phyloP scores from a whole-genome alignment of 2,797 vertebrate genomes.

The Odontamblyopus lacepedii region DNA sequence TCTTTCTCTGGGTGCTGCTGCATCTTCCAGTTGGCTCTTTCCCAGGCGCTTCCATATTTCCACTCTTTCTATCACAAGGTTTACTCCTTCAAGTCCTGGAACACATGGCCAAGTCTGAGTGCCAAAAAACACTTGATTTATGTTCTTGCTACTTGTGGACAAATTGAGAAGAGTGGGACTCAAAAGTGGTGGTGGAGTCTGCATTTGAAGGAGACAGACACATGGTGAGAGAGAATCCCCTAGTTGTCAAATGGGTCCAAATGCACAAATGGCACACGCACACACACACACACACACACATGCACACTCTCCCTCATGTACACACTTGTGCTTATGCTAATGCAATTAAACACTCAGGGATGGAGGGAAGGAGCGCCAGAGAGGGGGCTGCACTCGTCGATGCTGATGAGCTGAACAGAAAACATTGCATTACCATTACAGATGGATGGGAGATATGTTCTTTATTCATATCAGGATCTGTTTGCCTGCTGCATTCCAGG shows the following conservation, averaged over 20 bases:
- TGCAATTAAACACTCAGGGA: conserved; percentile 63
- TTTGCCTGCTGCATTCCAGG: not conserved
- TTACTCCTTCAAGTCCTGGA: conserved; percentile 32
- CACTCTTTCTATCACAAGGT: conserved; percentile 11
- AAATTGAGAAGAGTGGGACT: not conserved
- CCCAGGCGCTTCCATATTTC: not conserved
- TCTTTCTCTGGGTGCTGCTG: not conserved
- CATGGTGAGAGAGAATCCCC: conserved; percentile 29
- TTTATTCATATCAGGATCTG: not conserved
- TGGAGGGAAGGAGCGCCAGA: conserved; percentile 35
- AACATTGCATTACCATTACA: conserved; percentile 50
- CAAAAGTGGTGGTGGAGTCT: conserved; percentile 4
- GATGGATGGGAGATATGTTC: conserved; percentile 20
- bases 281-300: conserved; percentile 12
- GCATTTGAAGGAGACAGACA: conserved; percentile 16
- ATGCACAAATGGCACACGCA: conserved; percentile 25
- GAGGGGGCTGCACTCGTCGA: conserved; percentile 30
- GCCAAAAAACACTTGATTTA: conserved; percentile 48
- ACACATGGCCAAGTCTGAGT: not conserved
- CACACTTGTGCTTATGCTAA: conserved; percentile 55
- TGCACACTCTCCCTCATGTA: not conserved
- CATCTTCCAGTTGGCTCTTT: not conserved
- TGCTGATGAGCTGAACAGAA: conserved; percentile 55
- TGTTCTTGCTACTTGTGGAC: conserved; percentile 11
- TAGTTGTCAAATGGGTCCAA: conserved; percentile 39